Base-by-base conservation (phyloP, 37 sponge, comb jelly and placozoan genomes). In the Haliclona indistincta region DNA sequence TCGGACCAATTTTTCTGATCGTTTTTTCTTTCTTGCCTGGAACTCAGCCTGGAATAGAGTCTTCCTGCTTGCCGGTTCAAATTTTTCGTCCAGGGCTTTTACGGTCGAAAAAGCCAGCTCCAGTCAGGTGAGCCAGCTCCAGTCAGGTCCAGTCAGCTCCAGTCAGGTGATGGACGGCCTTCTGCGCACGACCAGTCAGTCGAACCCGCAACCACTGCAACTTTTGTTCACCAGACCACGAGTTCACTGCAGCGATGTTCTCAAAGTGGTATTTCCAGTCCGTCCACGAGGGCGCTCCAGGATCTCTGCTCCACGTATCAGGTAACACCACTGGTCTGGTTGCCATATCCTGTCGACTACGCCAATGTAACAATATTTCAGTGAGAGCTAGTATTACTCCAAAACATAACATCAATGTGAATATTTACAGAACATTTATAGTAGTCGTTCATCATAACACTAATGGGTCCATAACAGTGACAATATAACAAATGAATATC, bases 311-410 rank as follows among this genome's bases (percentile, higher is more conserved):
- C 4, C 33, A 71, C 34, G 73, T 35, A 22, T 71, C 56, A 2
- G 73, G 73, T 15, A 71, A 8, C 15, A 71, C 34, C 3, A 71
- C 2, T 1, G 56, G 56, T 54, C 73, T n/a, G n/a, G n/a, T n/a
- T n/a, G 47, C 56, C 28, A 5, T 38, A 30, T 7, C 72, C 38
- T 47, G 72, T 55, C 72, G 72, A 71, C 72, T 71, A 71, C 72
- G 72, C 72, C 72, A 71, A 47, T 68, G 70, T 68, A 38, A 43
- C 6, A 8, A 36, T 29, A 13, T n/a, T n/a, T n/a, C n/a, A n/a
- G n/a, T n/a, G n/a, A n/a, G n/a, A n/a, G n/a, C n/a, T 13, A 20
- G 53, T 20, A 20, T 49, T 49, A 13, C 17, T 49, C 17, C 53
- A 49, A 13, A 49, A 49, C n/a, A n/a, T n/a, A n/a, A n/a, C n/a